Base-by-base conservation (phyloP, 2,797 vertebrate species). In the Sandelia bainsii region DNA sequence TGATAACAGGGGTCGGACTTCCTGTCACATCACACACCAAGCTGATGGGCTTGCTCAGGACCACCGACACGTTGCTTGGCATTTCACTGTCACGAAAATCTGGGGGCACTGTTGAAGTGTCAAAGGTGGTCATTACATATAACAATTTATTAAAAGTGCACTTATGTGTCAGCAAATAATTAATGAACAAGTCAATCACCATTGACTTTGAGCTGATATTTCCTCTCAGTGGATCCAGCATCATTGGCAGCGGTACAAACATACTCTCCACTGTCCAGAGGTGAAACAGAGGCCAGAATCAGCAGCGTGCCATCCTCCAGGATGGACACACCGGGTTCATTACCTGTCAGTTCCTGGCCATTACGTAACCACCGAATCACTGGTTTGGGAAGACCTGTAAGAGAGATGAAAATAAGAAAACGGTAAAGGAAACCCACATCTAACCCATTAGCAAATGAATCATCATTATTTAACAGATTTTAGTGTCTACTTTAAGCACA, bases 131-230 rank as follows among this genome's bases (percentile, higher is more conserved):
- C 11, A n/a, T 0, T 45, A 53, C 5, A n/a, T 37, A n/a, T 11
- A 29, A 32, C 8, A 1, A 6, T 40, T 19, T 19, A 49, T 37
- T 8, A 42, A 12, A 8, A 16, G 12, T 42, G 6, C 12, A 27
- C 13, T 14, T 5, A 45, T 20, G 10, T 62, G n/a, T 51, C 9
- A 22, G 16, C 1, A 58, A 16, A 64, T 22, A 0, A 4, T 7
- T n/a, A 8, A 46, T 17, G 17, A 32, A 8, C 7, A 34, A n/a
- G 1, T 22, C 1, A 74, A 19, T 94, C 92, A 99, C 98, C 98
- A 0, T 98, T 95, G 62, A 99, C 97, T 93, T 96, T 97, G 53
- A 99, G 95, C 73, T 94, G 96, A 58, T 99, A 99, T 87, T 96
- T 98, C 88, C 91, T 96, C 93, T 99, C 96, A 0, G 96, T 95